A percentile compares a stretch with the other conserved stretches of the same genome.
These are phyloP conservation scores for Stomatorhinus walkeri DNA, from an alignment of 2,797 vertebrate genomes.

Conservation along the genomic window DNA sequence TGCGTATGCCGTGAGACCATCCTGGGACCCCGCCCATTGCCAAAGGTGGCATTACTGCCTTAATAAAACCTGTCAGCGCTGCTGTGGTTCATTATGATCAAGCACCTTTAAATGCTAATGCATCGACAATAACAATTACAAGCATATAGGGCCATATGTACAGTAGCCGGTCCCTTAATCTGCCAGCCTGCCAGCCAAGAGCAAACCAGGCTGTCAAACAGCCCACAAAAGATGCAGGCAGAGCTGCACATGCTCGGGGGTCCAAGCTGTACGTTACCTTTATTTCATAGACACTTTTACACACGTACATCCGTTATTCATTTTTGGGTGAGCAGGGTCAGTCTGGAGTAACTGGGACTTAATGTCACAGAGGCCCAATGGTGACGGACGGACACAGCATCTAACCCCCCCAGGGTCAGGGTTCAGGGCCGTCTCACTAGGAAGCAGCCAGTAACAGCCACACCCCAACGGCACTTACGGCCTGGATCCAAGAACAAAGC, in stretches of 20 bases:
- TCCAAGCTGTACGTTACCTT: neutral
- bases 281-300: neutral
- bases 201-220: neutral
- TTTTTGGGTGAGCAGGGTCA: neutral
- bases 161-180: neutral
- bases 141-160: neutral
- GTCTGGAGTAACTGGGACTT: neutral
- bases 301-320: neutral
- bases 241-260: neutral
- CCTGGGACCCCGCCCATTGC: neutral
- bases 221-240: neutral
- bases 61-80: neutral
- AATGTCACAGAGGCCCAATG: neutral
- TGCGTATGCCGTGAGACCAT: neutral
- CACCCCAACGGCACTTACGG: neutral
- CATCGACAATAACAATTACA: neutral
- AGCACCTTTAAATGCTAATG: neutral
- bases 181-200: neutral
- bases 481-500: neutral
- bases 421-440: neutral
- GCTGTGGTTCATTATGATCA: neutral
- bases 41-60: neutral
- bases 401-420: neutral
- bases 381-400: neutral
- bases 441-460: neutral